Evolutionary conservation across 2,888 invertebrate genomes (phyloP).

Genomic region (Elaeidobius kamerunicus): DNA sequence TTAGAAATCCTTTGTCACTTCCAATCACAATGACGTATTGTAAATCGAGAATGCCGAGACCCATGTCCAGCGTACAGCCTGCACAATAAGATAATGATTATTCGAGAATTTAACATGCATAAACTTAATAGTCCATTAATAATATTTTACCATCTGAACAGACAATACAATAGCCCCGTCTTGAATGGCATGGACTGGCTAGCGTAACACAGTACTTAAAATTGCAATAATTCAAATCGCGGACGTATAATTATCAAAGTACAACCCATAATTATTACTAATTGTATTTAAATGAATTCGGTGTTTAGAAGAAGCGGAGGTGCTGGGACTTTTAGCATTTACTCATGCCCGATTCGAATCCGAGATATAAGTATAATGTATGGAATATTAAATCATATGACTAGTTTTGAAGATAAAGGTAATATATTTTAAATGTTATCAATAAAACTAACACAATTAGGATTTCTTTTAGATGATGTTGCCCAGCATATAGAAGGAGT

Average conservation of each 20-base stretch:
- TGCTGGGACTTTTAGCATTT: conserved; percentile 9
- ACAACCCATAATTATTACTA: conserved; percentile 19
- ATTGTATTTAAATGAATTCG: conserved; percentile 22
- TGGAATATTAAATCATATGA: neutral
- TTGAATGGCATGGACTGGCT: conserved; percentile 18
- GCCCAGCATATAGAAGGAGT: no score
- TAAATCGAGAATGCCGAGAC: conserved; percentile 10
- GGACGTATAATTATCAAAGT: conserved; percentile 16
- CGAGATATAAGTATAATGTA: no score
- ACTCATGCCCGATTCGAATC: neutral
- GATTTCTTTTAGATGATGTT: no score
- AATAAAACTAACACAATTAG: no score
- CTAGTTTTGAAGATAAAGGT: no score
- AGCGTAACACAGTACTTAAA: conserved; percentile 23
- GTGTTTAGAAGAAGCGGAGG: conserved; percentile 7
- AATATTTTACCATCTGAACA: conserved; percentile 33
- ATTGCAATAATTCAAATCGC: conserved; percentile 20
- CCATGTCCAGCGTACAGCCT: conserved; percentile 11
- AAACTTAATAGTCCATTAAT: conserved; percentile 35
- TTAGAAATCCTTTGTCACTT: neutral
- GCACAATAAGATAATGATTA: conserved; percentile 20
- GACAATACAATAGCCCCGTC: conserved; percentile 34
- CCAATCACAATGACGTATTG: conserved; percentile 8
- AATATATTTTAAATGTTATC: neutral
- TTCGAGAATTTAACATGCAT: conserved; percentile 30